Evolutionary conservation across 2,888 invertebrate genomes (phyloP).

Genomic region (Mesoligia furuncula): DNA sequence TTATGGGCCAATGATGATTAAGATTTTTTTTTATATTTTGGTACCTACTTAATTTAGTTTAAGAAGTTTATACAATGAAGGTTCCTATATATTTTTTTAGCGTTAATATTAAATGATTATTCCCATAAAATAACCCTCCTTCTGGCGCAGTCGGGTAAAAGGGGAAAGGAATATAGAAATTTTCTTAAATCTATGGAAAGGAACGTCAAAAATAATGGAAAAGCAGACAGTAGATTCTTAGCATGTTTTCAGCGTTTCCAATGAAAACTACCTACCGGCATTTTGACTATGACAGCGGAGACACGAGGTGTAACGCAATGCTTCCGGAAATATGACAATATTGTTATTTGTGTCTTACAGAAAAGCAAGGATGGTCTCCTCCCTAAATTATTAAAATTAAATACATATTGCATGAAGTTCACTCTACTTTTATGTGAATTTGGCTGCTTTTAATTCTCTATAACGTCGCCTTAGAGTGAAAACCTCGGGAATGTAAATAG

Average conservation of each 20-base stretch:
- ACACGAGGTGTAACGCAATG: background rate
- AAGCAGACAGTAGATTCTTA: background rate
- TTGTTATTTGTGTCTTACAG: conserved; percentile 4
- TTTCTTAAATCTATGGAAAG: no score
- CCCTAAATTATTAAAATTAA: background rate
- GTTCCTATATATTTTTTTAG: no score
- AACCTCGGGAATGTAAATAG: no score
- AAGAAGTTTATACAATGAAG: no score
- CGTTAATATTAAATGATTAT: no score
- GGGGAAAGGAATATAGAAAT: no score
- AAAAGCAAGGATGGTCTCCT: background rate
- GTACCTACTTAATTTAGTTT: no score
- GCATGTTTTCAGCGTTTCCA: background rate
- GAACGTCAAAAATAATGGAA: background rate
- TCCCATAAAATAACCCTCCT: no score
- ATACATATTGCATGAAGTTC: background rate
- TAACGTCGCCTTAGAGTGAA: no score
- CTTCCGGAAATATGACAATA: background rate
- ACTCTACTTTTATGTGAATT: no score
- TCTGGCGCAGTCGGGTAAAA: no score
- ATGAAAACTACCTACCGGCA: conserved; percentile 7
- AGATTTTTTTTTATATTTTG: background rate
- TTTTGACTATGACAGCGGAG: background rate
- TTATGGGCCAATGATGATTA: background rate
- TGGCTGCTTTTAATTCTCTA: background rate